Evolutionary conservation across 1,140 invertebrate genomes (phyloP).

Genomic region (Dreissena polymorpha): DNA sequence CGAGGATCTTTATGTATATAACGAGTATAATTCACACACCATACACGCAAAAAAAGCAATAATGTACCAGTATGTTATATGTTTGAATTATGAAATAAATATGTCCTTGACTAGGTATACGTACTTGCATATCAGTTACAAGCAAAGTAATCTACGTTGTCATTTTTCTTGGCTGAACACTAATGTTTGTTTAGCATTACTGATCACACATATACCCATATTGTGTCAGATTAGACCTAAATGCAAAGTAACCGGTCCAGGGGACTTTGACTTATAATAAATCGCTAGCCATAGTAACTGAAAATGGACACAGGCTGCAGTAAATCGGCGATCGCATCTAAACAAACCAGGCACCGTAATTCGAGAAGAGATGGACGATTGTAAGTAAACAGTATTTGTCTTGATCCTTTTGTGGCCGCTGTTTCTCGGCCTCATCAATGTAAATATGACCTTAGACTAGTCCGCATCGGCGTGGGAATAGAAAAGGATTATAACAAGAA

Average conservation of each 20-base stretch:
- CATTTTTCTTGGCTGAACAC: no score
- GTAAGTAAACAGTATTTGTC: slow-evolving; percentile 37
- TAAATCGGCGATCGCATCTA: background rate
- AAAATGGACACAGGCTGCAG: slow-evolving; percentile 19
- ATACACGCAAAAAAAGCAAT: no score
- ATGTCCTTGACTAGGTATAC: no score
- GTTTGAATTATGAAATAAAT: no score
- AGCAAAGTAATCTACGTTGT: no score
- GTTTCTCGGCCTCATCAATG: slow-evolving; percentile 7
- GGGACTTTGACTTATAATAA: background rate
- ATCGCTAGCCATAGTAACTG: background rate
- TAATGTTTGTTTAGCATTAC: no score
- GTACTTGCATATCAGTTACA: no score
- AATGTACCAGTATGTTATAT: no score
- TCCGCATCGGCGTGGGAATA: background rate
- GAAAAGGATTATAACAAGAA: slow-evolving; percentile 38
- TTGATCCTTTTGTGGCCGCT: slow-evolving; percentile 20
- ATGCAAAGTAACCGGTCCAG: slow-evolving; percentile 16
- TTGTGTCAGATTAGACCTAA: slow-evolving; percentile 24
- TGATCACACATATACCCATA: slow-evolving; percentile 8
- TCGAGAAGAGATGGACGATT: slow-evolving; percentile 20
- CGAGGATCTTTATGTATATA: no score
- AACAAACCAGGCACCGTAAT: slow-evolving; percentile 2
- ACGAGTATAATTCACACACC: no score
- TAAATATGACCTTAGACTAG: background rate